Percentiles rank a stretch among this genome's conserved stretches.
phyloP scores from a whole-genome alignment of 2,113 vertebrate genomes.

The Neofelis nebulosa region DNA sequence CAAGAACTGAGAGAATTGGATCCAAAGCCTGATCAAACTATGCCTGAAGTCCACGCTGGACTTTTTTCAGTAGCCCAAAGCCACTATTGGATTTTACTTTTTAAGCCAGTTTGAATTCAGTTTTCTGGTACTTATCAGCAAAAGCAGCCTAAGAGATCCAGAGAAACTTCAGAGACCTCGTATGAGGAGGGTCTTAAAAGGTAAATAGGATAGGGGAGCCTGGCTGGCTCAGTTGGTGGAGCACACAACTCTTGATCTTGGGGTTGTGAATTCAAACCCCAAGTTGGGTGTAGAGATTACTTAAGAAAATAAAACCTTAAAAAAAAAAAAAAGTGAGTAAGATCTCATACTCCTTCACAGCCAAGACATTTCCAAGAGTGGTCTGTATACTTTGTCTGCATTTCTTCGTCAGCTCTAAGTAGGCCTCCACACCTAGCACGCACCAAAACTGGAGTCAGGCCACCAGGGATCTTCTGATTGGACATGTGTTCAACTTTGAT shows the following conservation, averaged over 20 bases:
- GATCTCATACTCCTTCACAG: background rate
- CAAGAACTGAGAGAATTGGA: background rate
- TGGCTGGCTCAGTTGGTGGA: background rate
- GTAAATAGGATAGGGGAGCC: background rate
- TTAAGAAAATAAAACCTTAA: background rate
- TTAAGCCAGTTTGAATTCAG: background rate
- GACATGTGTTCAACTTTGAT: background rate
- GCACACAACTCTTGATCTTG: background rate
- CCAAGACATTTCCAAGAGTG: background rate
- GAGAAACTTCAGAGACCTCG: background rate
- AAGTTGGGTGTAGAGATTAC: background rate
- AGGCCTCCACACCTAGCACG: background rate
- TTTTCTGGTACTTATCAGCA: background rate
- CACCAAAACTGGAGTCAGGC: too few relatives aligned
- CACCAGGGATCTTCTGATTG: background rate
- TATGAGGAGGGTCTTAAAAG: background rate
- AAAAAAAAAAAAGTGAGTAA: background rate
- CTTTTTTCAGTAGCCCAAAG: background rate
- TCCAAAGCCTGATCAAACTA: background rate
- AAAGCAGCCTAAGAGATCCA: background rate
- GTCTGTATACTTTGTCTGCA: background rate
- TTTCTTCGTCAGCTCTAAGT: background rate
- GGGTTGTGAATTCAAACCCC: background rate
- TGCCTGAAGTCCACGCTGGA: background rate
- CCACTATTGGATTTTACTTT: background rate